Evolutionary conservation across 2,797 vertebrate species (phyloP), one percentile per base, ranked within the genome.

Genomic region (Myotis myotis): DNA sequence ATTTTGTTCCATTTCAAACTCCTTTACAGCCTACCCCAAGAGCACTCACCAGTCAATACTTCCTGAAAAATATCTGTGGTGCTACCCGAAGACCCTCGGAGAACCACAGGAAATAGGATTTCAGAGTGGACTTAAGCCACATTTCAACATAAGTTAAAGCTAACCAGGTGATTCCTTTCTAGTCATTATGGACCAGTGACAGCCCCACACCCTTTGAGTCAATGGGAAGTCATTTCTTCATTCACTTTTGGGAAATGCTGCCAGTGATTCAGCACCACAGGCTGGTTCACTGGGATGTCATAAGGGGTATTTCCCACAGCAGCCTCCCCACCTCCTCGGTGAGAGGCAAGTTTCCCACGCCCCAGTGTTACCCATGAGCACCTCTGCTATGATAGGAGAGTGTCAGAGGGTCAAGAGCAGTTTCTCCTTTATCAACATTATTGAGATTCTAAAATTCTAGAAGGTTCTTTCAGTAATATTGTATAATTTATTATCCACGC

Each of bases 161-260:
- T 76, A 38, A 82, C 6, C 25, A 94, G 71, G 62, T 87, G 88
- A 93, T 84, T 57, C 10, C 41, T 70, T 86, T 82, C 55, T n/a
- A 62, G 72, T 95, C 41, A 28, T 19, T 44, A 9, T 6, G 20
- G 16, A 49, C 38, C 62, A 84, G 68, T 83, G 81, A 94, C 19
- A 93, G 84, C 51, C 57, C 71, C 91, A 90, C 72, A 66, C 62
- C 87, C 91, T 51, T 78, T 94, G 96, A 96, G 84, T 95, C 70
- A 93, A 25, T 83, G 76, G 68, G 47, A 96, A 95, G 62, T 44
- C 25, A 55, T 96, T 96, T 96, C 91, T 82, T 93, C 89, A 94
- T 36, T 93, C n/a, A 12, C 60, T 96, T 96, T 83, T 80, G 94
- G 80, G 91, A 96, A 97, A 93, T 38, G 41, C 30, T 66, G 47